phyloP scores from a whole-genome alignment of 2,113 vertebrate species.

The Copsychus sechellarum region DNA sequence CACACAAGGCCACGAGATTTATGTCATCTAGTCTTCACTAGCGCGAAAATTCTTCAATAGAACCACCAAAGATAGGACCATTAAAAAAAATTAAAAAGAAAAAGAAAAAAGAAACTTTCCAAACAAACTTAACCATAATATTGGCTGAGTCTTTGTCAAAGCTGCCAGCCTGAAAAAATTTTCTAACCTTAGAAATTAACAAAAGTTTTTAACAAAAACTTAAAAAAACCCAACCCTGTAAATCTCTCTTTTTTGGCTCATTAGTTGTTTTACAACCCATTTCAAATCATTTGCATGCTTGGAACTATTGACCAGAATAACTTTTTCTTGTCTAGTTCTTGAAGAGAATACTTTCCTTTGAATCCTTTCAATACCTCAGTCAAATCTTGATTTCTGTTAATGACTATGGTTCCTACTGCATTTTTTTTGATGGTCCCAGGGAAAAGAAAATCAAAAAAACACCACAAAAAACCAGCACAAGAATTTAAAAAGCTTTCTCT shows the following conservation, averaged over 20 bases:
- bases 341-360: not conserved
- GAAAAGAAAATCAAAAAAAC: not conserved
- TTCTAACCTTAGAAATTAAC: not conserved
- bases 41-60: not conserved
- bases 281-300: not conserved
- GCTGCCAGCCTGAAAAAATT: not conserved
- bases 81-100: not conserved
- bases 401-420: not conserved
- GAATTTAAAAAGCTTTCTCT: not conserved
- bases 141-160: not conserved
- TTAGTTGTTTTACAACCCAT: not conserved
- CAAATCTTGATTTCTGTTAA: not conserved
- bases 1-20: not conserved
- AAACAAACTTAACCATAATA: not conserved
- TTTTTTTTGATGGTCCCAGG: not conserved
- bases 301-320: not conserved
- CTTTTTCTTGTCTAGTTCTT: not conserved
- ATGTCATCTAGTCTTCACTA: not conserved
- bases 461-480: not conserved
- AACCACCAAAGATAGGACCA: not conserved
- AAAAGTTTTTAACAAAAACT: not conserved
- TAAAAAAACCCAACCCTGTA: rapidly evolving
- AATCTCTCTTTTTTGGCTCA: not conserved
- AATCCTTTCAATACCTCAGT: not conserved
- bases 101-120: not conserved